Conservation (phyloP, 2,113 vertebrate species). For the Progne subis region DNA sequence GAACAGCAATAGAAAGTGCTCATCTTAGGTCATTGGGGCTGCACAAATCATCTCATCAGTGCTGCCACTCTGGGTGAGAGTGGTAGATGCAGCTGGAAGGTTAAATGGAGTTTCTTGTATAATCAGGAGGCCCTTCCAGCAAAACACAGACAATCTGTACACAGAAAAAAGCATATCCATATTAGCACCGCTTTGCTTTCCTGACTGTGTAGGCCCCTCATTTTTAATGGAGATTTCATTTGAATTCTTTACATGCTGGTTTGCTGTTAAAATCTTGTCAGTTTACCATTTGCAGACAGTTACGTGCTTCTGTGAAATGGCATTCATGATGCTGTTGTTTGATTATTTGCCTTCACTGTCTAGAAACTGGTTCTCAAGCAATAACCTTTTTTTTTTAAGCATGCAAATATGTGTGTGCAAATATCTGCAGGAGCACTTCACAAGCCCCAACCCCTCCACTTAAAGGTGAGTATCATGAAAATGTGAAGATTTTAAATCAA, state of each 20-base stretch:
- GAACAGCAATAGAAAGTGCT: not conserved
- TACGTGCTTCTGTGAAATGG: constrained; percentile 2
- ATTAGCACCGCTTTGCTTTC: not conserved
- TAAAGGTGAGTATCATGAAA: not conserved
- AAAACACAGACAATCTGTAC: not conserved
- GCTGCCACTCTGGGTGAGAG: not conserved
- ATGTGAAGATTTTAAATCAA: not conserved
- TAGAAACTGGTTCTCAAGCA: not conserved
- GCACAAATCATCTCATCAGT: not conserved
- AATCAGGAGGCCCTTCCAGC: not conserved
- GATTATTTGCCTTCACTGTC: not conserved
- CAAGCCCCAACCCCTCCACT: not conserved
- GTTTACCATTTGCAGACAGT: constrained; percentile 27
- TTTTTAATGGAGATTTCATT: not conserved
- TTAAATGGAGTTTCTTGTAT: not conserved
- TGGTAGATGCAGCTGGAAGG: not conserved
- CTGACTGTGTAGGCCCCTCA: not conserved
- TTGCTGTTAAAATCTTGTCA: constrained; percentile 23
- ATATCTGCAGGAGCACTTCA: not conserved
- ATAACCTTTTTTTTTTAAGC: not conserved
- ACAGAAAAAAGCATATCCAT: fast-evolving
- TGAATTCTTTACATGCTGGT: not conserved
- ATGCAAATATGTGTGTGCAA: not conserved
- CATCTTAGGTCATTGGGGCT: not conserved
- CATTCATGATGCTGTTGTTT: not conserved